Percentiles rank a stretch among this genome's conserved stretches.
These are phyloP conservation scores for Erynnis tages DNA, from an alignment of 2,888 invertebrate genomes.

Conservation along the genomic window DNA sequence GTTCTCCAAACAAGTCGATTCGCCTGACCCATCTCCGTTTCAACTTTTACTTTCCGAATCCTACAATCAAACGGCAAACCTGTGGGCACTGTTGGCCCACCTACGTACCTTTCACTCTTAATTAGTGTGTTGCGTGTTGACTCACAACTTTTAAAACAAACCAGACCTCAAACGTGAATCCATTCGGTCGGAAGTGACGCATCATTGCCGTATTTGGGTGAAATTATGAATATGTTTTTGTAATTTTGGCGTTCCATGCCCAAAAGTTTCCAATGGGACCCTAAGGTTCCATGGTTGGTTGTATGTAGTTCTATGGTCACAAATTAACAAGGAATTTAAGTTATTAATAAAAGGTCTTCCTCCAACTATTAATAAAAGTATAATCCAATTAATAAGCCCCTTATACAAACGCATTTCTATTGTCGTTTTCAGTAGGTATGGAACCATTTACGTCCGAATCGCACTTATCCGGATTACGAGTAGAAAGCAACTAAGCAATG, in stretches of 20 bases:
- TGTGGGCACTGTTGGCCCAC: slow-evolving; percentile 17
- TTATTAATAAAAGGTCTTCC: too few relatives aligned
- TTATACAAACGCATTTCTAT: too few relatives aligned
- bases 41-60: slow-evolving; percentile 29
- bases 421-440: too few relatives aligned
- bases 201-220: slow-evolving; percentile 13
- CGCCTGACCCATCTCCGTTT: not conserved
- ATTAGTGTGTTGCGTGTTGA: slow-evolving; percentile 45
- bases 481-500: too few relatives aligned
- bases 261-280: too few relatives aligned
- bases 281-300: too few relatives aligned
- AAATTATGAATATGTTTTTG: slow-evolving; percentile 3
- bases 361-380: too few relatives aligned
- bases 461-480: too few relatives aligned
- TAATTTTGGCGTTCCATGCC: not conserved
- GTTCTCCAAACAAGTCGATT: not conserved
- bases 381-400: too few relatives aligned
- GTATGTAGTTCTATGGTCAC: too few relatives aligned
- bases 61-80: slow-evolving; percentile 13
- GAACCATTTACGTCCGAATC: too few relatives aligned
- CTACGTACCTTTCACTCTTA: slow-evolving; percentile 39
- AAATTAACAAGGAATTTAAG: too few relatives aligned
- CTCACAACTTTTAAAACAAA: slow-evolving; percentile 47
- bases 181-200: slow-evolving; percentile 11
- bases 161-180: slow-evolving; percentile 38